A percentile compares a stretch with the other conserved stretches of the same genome.
Evolutionary conservation across 2,113 vertebrate species (phyloP).

Genomic region (Stomatorhinus ivindoensis): DNA sequence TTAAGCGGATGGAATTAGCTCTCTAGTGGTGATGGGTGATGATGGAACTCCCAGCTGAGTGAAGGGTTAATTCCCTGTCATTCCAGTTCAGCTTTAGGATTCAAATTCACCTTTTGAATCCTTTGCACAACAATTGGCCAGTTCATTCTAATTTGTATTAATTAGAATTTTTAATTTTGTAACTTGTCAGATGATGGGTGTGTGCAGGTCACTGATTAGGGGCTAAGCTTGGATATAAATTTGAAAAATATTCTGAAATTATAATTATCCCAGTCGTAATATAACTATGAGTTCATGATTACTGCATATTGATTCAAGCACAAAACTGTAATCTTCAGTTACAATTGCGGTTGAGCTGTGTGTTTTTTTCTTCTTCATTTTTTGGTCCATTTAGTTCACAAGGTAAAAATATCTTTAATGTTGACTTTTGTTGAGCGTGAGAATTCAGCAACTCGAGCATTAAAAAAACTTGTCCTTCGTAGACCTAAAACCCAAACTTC

Average conservation of each 20-base stretch:
- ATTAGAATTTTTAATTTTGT: conserved; percentile 33
- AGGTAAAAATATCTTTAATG: neutral
- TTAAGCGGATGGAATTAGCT: conserved; percentile 10
- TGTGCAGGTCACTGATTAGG: conserved; percentile 53
- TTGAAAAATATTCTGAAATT: neutral
- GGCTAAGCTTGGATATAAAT: conserved; percentile 18
- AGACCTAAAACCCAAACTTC: neutral
- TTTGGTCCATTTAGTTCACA: neutral
- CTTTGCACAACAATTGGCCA: neutral
- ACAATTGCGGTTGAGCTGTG: neutral
- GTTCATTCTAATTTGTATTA: neutral
- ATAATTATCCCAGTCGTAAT: conserved; percentile 37
- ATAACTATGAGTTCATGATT: conserved; percentile 26
- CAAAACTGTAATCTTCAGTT: neutral
- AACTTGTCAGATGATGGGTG: conserved; percentile 38
- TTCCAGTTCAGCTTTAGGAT: conserved; percentile 33
- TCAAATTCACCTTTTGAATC: conserved; percentile 28
- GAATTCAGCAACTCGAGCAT: neutral
- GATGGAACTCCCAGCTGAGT: conserved; percentile 5
- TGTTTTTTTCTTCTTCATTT: neutral
- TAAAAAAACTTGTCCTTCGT: neutral
- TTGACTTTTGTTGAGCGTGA: neutral
- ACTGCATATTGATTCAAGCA: neutral
- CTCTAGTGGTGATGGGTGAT: neutral
- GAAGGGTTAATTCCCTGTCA: conserved; percentile 22